phyloP scores from a whole-genome alignment of 2,113 vertebrate genomes.

The Elephas maximus region DNA sequence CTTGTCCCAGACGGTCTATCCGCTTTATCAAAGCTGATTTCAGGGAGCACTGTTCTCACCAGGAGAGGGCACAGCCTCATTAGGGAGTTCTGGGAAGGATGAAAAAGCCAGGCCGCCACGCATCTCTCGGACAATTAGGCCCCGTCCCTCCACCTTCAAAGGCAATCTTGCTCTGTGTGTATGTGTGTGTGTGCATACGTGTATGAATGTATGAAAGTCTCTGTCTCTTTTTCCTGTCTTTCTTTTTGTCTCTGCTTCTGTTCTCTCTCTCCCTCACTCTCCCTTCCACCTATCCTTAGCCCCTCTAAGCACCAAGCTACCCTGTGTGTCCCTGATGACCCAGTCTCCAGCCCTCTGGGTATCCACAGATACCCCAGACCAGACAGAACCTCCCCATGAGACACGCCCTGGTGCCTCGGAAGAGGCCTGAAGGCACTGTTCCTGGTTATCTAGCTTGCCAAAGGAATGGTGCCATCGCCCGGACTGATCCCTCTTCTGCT shows the following conservation, averaged over 20 bases:
- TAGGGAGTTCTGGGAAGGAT: constrained; percentile 72
- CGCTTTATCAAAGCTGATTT: constrained; percentile 76
- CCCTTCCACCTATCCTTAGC: neutral
- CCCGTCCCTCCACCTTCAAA: constrained; percentile 68
- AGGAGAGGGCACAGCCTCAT: constrained; percentile 79
- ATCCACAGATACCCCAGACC: neutral
- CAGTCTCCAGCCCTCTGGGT: neutral
- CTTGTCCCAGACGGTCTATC: constrained; percentile 80
- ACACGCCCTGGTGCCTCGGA: neutral
- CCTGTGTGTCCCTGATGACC: rapidly evolving
- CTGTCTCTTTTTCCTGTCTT: neutral
- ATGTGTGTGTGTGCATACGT: rapidly evolving
- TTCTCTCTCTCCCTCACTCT: neutral
- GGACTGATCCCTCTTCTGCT: neutral
- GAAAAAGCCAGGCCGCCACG: constrained; percentile 65
- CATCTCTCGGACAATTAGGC: constrained; percentile 75
- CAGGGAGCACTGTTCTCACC: constrained; percentile 64
- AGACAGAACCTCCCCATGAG: neutral
- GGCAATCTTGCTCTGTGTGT: neutral
- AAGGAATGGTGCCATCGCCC: rapidly evolving
- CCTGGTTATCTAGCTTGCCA: neutral
- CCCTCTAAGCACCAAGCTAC: neutral
- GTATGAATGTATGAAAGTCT: rapidly evolving
- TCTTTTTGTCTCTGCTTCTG: neutral
- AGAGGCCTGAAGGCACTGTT: neutral